Base-by-base conservation (phyloP, 2,113 vertebrate genomes). In the Oncorhynchus clarkii region DNA sequence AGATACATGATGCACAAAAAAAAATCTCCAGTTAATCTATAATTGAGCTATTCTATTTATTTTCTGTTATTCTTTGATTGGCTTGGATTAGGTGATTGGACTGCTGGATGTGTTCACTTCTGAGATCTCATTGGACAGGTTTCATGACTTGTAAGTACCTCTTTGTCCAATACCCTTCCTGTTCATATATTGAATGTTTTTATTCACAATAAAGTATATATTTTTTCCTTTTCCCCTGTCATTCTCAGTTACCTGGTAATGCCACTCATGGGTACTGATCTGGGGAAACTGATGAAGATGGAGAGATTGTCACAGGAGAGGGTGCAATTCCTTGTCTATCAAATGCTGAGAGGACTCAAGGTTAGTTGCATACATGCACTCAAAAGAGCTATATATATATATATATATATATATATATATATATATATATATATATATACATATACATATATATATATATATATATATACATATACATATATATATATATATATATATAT, bases 281-380 rank as follows among this genome's bases (percentile, higher is more conserved):
- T 91, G 2, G 88, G 92, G 27, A 89, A 91, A 79, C 65, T 84
- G 62, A 89, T 93, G 87, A 91, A 90, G 85, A 29, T 91, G 85
- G 89, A 89, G 79, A 86, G 80, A 24, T 5, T 98, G 59, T 93
- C 95, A 0, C 97, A 98, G 86, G 97, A 99, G 84, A 88, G 95
- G 14, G 91, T 99, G 77, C 97, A 99, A 86, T 99, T 97, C 85
- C 93, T 99, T 1, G 93, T 97, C 13, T 99, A 97, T 84, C 97
- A 99, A 91, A 96, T 97, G 84, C 78, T 99, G 73, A 96, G 90
- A 82, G 98, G 97, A 39, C 92, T 99, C 76, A 98, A 98, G 95
- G 98, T 99, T 82, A 84, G 70, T 82, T 51, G 39, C 18, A 27
- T 51, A n/a, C 54, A 68, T 2, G 54, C 26, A 31, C 16, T 57